Evolutionary conservation across 2,113 vertebrate species (phyloP), one percentile per base, ranked within the genome.

Genomic region (Acrocephalus kingi): DNA sequence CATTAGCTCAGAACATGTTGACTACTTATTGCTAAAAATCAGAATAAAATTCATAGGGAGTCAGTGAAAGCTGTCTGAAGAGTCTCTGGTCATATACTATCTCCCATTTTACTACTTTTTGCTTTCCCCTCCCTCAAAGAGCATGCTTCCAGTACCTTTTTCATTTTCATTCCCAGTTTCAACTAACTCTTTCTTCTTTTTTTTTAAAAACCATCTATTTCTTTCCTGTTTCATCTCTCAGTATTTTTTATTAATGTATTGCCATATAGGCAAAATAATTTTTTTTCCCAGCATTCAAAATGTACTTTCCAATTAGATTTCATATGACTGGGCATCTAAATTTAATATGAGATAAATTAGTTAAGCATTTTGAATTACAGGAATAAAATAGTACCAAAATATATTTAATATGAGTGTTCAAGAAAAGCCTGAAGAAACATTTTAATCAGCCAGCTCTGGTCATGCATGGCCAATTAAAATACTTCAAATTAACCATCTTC

Each of bases 391-490:
- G 7, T 27, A 94, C 28, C 33, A 85, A 89, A 89, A 66, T 66
- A 4, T 74, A 66, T 91, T 91, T 91, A 79, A 94, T 68, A 68
- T 54, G 51, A 89, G 82, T 94, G 77, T 49, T 84, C 58, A 93
- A 69, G 74, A 74, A 95, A 96, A 82, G 49, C 87, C 87, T 46
- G 46, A 75, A 89, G 94, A 87, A 94, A 85, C 5, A 39, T 89
- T 94, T 91, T 95, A 91, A 89, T 96, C 74, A 95, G 46, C 58
- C 76, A 66, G 9, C 6, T 89, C 62, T 94, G 37, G 46, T 85
- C 89, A 89, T 48, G 66, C 66, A 87, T 58, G 49, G 18, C 59
- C 73, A 89, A 93, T 93, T 94, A 95, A 96, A 97, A 95, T 87
- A 82, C 41, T 69, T 59, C 49, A 82, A 87, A 90, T 86, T 82